Evolutionary conservation across 2,113 vertebrate species (phyloP).

Genomic region (Pomatostomus ruficeps): DNA sequence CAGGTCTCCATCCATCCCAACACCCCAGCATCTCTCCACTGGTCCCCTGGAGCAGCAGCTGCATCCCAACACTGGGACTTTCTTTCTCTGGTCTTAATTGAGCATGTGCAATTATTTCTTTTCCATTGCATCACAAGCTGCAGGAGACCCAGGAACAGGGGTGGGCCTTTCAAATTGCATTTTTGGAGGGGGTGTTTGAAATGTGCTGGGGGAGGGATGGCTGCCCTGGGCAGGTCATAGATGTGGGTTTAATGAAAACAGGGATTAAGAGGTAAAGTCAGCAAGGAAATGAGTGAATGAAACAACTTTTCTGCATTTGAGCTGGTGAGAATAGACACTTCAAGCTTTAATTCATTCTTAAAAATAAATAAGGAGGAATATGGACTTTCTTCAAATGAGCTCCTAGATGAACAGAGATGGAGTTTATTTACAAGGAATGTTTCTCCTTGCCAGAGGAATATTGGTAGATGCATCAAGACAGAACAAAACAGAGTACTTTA

Average conservation of each 20-base stretch:
- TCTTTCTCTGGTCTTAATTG: neutral
- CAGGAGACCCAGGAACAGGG: neutral
- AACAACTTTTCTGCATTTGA: neutral
- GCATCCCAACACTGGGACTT: neutral
- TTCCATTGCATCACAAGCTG: neutral
- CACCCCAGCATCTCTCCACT: neutral
- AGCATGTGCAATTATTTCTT: neutral
- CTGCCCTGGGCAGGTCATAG: neutral
- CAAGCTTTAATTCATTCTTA: neutral
- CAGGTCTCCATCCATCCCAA: neutral
- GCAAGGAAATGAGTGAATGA: neutral
- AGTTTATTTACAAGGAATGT: neutral
- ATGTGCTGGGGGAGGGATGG: neutral
- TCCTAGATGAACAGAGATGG: neutral
- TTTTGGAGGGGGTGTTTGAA: neutral
- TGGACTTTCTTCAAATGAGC: neutral
- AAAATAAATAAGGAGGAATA: neutral
- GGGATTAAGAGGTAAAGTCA: neutral
- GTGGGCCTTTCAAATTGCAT: neutral
- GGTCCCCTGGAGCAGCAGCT: rapidly evolving
- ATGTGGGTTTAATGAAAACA: neutral
- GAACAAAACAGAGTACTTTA: neutral
- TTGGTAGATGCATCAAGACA: neutral
- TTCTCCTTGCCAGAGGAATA: neutral
- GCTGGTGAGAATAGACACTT: neutral